Evolutionary conservation across 1,140 invertebrate species (phyloP), one percentile per base, ranked within the genome.

Genomic region (Aradophagus sp.): DNA sequence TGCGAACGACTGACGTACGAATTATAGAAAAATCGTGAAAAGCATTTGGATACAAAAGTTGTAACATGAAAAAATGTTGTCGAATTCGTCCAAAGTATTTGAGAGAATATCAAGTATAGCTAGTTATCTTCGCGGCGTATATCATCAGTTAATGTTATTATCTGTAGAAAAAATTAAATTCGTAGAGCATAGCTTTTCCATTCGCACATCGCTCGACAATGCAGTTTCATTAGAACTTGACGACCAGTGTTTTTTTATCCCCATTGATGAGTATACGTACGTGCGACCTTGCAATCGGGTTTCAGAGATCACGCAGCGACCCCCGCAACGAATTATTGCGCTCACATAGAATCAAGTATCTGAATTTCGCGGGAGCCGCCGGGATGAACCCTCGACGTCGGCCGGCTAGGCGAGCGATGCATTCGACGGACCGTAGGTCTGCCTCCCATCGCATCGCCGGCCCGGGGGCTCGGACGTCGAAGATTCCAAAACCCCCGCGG

Each of bases 371-470:
- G 31, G 36, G 32, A 17, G 42, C 42, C 52, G 58, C 52, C 13
- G 55, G 52, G 66, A 45, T 55, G 45, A 74, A 73, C 61, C 74
- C 63, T 75, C 79, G 78, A 81, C 80, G 77, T 73, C 68, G 53
- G 76, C 79, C 76, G 63, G 79, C 81, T 82, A 82, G 80, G 77
- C 80, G 67, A 80, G 76, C 79, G 79, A 82, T 82, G 73, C 66
- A 56, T 27, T 58, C 29, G n/a, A 29, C 44, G 32, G 55, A 59
- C 53, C 39, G 63, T 58, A 45, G 38, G 29, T 20, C 36, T 34
- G 41, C 31, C 19, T 42, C 16, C 44, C 59, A 70, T 58, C 62
- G 65, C 77, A 84, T 84, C 82, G 77, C 77, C 76, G 76, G 80
- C 79, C 77, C 82, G 79, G 80, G 78, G 76, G 76, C 75, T 45